Percentiles rank a stretch among this genome's conserved stretches.
Conservation (phyloP, 2,113 vertebrate species). For the Brachirus orientalis region DNA sequence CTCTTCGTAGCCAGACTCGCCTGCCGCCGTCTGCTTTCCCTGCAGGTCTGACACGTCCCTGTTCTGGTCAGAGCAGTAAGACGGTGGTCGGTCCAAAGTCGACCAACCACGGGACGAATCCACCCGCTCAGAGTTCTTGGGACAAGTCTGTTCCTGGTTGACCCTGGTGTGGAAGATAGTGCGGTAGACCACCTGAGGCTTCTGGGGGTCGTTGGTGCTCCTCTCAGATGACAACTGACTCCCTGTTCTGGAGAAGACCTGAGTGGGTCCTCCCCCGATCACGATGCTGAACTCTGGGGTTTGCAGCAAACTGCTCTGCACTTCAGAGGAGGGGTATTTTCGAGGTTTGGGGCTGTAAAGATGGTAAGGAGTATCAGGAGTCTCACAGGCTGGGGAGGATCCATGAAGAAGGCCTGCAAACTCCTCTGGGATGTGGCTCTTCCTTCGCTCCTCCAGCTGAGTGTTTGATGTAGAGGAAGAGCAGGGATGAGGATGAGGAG, state of each 20-base stretch:
- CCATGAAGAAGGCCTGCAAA: conserved; percentile 96
- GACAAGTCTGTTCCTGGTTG: conserved; percentile 78
- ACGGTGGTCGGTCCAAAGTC: conserved; percentile 34
- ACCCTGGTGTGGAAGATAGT: conserved; percentile 93
- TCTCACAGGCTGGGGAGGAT: conserved; percentile 93
- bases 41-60: conserved; percentile 77
- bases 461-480: conserved; percentile 48
- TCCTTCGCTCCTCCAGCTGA: conserved; percentile 82
- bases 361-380: conserved; percentile 91
- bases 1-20: conserved; percentile 84
- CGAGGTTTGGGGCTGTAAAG: conserved; percentile 85
- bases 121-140: conserved; percentile 34
- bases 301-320: conserved; percentile 77
- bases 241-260: conserved; percentile 43
- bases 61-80: conserved; percentile 61
- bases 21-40: conserved; percentile 75
- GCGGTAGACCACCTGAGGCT: conserved; percentile 92
- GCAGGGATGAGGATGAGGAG: conserved; percentile 19
- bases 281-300: conserved; percentile 63
- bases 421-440: conserved; percentile 88
- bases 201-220: conserved; percentile 60
- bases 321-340: conserved; percentile 66
- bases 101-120: conserved; percentile 51
- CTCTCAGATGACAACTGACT: conserved; percentile 62
- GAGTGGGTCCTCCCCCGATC: conserved; percentile 50